Conservation (phyloP, 2,113 vertebrate genomes). For the Saguinus imperator region DNA sequence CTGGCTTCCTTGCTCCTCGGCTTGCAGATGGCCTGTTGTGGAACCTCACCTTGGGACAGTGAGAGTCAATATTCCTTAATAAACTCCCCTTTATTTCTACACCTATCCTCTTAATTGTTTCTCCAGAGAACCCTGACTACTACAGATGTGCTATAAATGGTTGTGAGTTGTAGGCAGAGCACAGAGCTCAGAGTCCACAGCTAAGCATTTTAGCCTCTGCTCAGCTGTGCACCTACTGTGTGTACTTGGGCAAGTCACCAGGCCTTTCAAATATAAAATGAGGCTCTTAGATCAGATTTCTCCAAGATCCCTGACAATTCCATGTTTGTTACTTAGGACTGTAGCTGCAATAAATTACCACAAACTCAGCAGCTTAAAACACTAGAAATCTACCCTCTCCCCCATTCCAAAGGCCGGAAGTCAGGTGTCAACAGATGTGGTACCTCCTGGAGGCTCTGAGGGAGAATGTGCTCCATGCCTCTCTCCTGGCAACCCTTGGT, state of each 20-base stretch:
- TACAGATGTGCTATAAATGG: not conserved
- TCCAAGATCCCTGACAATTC: not conserved
- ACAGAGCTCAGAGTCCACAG: not conserved
- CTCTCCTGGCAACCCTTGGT: not conserved
- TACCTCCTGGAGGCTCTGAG: not conserved
- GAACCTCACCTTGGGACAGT: no score
- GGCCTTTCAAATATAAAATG: not conserved
- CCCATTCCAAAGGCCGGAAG: not conserved
- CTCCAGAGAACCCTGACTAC: no score
- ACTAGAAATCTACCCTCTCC: not conserved
- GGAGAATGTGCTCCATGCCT: not conserved
- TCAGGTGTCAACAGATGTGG: not conserved
- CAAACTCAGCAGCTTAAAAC: not conserved
- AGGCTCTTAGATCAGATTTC: not conserved
- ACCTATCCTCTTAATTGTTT: no score
- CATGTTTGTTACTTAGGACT: not conserved
- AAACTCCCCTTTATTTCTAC: no score
- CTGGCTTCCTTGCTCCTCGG: no score
- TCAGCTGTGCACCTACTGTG: not conserved
- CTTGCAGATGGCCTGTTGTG: no score
- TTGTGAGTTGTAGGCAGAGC: not conserved
- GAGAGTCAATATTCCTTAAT: no score
- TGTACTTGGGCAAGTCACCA: not conserved
- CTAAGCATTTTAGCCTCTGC: not conserved
- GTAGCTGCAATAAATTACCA: not conserved